These are phyloP conservation scores for Hippopotamus amphibius DNA, from an alignment of 2,113 vertebrate genomes.

Conservation along the genomic window DNA sequence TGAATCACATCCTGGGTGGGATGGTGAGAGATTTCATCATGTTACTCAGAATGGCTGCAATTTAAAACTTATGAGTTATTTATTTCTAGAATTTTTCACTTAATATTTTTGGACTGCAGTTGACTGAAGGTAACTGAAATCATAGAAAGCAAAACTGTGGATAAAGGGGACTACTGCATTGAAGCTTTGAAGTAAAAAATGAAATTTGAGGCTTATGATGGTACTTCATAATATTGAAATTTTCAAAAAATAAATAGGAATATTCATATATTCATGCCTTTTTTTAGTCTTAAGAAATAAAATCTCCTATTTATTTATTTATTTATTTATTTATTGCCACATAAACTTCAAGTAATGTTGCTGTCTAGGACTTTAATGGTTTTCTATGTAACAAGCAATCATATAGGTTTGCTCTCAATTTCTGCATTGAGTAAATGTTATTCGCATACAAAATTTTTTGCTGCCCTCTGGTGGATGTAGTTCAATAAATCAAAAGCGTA, in stretches of 20 bases:
- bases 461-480: constrained; percentile 77
- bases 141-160: background rate
- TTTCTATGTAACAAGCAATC: background rate
- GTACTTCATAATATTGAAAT: background rate
- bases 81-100: background rate
- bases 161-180: background rate
- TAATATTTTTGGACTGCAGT: background rate
- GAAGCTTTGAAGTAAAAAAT: constrained; percentile 18
- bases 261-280: background rate
- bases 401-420: background rate
- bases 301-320: background rate
- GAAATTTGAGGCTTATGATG: background rate
- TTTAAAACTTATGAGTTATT: background rate
- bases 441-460: constrained; percentile 43
- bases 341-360: background rate
- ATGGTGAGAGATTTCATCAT: background rate
- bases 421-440: background rate
- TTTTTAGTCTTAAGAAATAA: background rate
- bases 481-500: background rate
- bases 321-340: background rate
- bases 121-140: background rate
- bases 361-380: background rate
- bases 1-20: background rate
- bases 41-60: background rate
- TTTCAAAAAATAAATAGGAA: background rate